Conservation (phyloP, 2,113 vertebrate genomes). For the Podarcis cretensis region DNA sequence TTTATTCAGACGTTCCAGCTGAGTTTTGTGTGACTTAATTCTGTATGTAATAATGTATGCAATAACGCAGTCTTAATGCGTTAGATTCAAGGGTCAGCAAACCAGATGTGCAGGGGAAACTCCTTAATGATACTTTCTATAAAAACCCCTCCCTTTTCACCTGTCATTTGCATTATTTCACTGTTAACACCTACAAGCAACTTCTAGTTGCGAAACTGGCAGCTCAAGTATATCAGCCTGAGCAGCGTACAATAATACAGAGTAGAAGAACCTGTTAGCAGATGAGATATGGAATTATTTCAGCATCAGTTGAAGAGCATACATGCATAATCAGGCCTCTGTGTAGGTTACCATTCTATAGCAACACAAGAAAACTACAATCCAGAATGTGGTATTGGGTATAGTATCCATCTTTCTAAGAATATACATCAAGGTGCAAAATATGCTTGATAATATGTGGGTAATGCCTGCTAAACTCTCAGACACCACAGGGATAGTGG, state of each 20-base stretch:
- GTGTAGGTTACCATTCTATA: not conserved
- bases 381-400: not conserved
- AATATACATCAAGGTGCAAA: not conserved
- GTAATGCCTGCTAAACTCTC: not conserved
- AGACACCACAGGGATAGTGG: not conserved
- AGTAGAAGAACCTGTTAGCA: not conserved
- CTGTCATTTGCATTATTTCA: not conserved
- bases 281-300: not conserved
- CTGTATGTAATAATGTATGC: not conserved
- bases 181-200: not conserved
- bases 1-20: not conserved
- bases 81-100: not conserved
- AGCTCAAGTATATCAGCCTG: not conserved
- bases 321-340: not conserved
- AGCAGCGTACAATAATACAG: not conserved
- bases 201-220: not conserved
- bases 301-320: not conserved
- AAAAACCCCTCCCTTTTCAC: not conserved
- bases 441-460: not conserved
- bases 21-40: not conserved
- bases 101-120: not conserved
- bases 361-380: not conserved
- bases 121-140: not conserved
- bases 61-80: not conserved
- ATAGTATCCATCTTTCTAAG: not conserved